Percentiles rank a stretch among this genome's conserved stretches.
These are phyloP conservation scores for Eulithis prunata DNA, from an alignment of 2,888 invertebrate genomes.

Conservation along the genomic window DNA sequence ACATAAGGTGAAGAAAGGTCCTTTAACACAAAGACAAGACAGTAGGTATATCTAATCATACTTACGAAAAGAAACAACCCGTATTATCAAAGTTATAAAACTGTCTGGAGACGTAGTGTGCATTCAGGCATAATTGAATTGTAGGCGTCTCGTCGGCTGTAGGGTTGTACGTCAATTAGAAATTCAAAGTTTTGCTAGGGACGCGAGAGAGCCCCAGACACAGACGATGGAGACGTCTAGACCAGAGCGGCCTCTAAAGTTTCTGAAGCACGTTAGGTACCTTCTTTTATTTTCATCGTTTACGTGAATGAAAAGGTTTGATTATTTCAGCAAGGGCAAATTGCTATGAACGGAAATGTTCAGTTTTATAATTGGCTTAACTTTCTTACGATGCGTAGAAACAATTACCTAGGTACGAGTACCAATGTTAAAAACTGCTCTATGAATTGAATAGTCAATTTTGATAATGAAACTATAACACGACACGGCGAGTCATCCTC, in stretches of 20 bases:
- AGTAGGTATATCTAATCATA: conserved; percentile 8
- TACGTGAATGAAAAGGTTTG: conserved; percentile 44
- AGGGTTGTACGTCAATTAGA: conserved; percentile 34
- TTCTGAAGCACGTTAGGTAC: conserved; percentile 49
- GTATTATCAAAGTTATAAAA: conserved; percentile 30
- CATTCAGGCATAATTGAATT: conserved; percentile 32
- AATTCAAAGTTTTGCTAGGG: conserved; percentile 49
- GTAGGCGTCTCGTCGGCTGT: conserved; percentile 25
- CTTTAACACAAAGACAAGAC: conserved; percentile 7
- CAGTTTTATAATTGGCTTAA: too few relatives aligned
- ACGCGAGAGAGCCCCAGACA: conserved; percentile 43
- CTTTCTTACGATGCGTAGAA: too few relatives aligned
- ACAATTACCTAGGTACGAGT: too few relatives aligned
- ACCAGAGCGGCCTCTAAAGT: conserved; percentile 58
- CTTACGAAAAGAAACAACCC: conserved; percentile 19
- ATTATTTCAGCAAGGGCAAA: conserved; percentile 16
- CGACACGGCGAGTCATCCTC: conserved; percentile 8
- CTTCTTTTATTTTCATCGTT: conserved; percentile 49
- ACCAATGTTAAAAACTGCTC: too few relatives aligned
- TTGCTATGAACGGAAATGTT: background rate
- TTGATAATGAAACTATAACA: conserved; percentile 12
- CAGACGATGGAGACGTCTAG: conserved; percentile 54
- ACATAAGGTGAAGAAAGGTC: conserved; percentile 4
- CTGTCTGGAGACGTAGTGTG: conserved; percentile 28
- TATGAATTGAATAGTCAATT: background rate